phyloP scores from a whole-genome alignment of 1,140 invertebrate species.

The Saccostrea echinata region DNA sequence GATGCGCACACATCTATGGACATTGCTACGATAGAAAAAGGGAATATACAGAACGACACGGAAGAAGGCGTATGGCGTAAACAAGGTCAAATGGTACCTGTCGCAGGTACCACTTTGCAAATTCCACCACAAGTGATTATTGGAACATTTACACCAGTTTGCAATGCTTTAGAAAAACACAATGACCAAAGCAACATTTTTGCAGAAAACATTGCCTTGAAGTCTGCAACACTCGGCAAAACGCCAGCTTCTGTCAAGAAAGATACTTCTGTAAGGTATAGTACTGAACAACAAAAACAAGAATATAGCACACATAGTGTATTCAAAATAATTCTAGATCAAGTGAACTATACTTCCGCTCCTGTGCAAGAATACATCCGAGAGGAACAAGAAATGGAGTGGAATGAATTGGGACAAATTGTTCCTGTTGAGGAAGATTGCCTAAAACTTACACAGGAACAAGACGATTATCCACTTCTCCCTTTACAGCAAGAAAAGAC shows the following conservation, averaged over 20 bases:
- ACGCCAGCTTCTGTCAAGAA: not conserved
- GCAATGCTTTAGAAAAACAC: not conserved
- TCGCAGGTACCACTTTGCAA: not conserved
- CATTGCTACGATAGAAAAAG: not conserved
- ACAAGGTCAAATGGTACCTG: not conserved
- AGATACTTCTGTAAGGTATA: not conserved
- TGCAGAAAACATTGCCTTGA: not conserved
- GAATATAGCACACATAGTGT: too few species aligned
- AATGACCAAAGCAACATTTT: not conserved
- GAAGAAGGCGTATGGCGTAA: not conserved
- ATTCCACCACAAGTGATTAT: not conserved
- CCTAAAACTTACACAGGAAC: not conserved
- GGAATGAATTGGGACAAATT: not conserved
- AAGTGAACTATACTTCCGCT: not conserved
- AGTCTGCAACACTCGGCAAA: not conserved
- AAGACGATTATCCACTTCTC: not conserved
- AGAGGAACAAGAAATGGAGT: not conserved
- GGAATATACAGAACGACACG: not conserved
- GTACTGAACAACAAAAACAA: not conserved
- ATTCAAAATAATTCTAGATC: too few species aligned
- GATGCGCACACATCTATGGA: not conserved
- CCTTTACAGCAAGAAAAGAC: not conserved
- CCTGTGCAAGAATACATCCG: not conserved
- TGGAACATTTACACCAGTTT: not conserved
- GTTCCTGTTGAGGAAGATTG: not conserved